phyloP scores from a whole-genome alignment of 23 tunicate species.

The Oikopleura dioica region DNA sequence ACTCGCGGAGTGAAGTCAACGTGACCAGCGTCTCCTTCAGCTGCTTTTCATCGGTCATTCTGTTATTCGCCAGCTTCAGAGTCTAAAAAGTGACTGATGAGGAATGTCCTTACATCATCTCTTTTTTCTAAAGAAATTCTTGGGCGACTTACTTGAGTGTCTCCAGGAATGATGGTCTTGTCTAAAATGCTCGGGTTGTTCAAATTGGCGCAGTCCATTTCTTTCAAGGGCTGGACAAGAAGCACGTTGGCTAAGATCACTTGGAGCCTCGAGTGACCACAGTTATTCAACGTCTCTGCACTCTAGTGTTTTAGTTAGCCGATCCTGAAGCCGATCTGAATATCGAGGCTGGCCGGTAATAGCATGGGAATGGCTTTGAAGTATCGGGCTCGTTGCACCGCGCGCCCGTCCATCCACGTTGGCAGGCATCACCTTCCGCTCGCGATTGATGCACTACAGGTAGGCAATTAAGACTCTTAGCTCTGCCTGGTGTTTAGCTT shows the following conservation, averaged over 20 bases:
- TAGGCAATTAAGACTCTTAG: not conserved
- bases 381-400: not conserved
- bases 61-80: not conserved
- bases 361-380: not conserved
- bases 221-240: not conserved
- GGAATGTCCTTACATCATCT: too few species aligned
- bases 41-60: not conserved
- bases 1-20: not conserved
- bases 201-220: constrained; percentile 10
- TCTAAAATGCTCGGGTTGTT: not conserved
- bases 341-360: not conserved
- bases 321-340: too few species aligned
- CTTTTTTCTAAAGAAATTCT: too few species aligned
- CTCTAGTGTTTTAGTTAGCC: too few species aligned
- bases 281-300: too few species aligned
- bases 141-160: too few species aligned
- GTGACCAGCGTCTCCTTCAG: not conserved
- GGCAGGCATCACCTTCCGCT: not conserved
- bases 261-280: not conserved
- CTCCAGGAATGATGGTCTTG: not conserved
- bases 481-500: not conserved
- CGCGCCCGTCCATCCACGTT: not conserved
- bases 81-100: too few species aligned
- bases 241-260: too few species aligned
- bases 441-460: constrained; percentile 1